Evolutionary conservation across 2,113 vertebrate species (phyloP), one percentile per base, ranked within the genome.

Genomic region (Albula goreensis): DNA sequence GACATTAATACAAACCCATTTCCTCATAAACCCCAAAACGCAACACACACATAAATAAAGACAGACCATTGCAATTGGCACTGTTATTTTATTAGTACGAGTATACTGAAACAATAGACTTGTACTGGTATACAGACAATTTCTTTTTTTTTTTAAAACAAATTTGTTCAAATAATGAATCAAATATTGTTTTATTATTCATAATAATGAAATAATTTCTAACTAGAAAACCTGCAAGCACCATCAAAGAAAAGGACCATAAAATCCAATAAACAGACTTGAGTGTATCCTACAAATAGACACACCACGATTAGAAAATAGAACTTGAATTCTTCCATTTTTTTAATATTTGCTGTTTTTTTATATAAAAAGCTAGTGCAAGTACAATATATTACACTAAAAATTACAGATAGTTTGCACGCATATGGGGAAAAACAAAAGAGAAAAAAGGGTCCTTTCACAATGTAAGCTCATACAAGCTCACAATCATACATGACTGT

Each of bases 161-260:
- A 97, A 98, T 97, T 97, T 97, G 95, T 96, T 97, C 96, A 97
- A 98, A 98, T 97, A 97, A 96, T 94, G 97, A 98, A 97, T 96
- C 96, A 96, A 97, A 97, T 96, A 97, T 97, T 97, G 97, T 96
- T 97, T 97, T 96, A 96, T 96, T 96, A 96, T 86, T 90, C 85
- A 91, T 96, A 96, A 96, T 97, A 97, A 98, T 98, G 96, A 96
- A 97, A 98, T 97, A 97, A 96, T 97, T 97, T 98, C 96, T 97
- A 96, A 96, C 96, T 97, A 98, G 96, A 97, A 98, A 99, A 99
- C 96, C 95, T 97, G 96, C 96, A 97, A 98, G 97, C 97, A 98
- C 97, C 97, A 97, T 97, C 96, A 98, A 99, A 99, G 96, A 96
- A 97, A 97, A 96, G 95, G 96, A 98, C 96, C 97, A 98, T 98